These are phyloP conservation scores for Smutsia gigantea DNA, from an alignment of 2,797 vertebrate genomes.

Conservation along the genomic window DNA sequence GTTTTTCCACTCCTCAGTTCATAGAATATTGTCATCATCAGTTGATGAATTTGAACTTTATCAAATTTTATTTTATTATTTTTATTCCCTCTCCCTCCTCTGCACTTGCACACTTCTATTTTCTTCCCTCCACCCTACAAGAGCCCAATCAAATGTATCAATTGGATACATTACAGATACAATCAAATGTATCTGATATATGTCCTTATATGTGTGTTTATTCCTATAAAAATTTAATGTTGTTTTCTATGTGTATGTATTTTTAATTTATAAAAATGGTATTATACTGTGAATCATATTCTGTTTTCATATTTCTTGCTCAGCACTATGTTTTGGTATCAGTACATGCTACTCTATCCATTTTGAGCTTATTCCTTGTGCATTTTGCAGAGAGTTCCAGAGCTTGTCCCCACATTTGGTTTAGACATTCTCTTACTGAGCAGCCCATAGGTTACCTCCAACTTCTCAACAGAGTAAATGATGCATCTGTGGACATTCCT, in stretches of 20 bases:
- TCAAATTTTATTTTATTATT: background rate
- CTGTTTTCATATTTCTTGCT: conserved; percentile 20
- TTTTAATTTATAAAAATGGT: conserved; percentile 36
- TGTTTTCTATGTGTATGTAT: background rate
- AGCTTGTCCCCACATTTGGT: background rate
- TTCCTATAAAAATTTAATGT: conserved; percentile 26
- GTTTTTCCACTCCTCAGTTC: background rate
- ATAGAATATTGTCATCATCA: background rate
- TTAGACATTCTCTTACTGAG: background rate
- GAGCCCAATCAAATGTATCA: background rate
- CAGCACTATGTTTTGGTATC: background rate
- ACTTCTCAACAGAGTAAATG: background rate
- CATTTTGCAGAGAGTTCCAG: background rate
- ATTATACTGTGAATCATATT: conserved; percentile 29
- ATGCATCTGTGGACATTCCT: background rate
- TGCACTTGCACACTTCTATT: background rate
- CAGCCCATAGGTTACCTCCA: background rate
- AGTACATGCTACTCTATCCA: background rate
- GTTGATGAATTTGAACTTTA: background rate
- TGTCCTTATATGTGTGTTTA: background rate
- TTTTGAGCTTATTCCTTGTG: background rate
- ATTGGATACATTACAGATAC: too few species aligned
- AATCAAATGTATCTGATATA: background rate
- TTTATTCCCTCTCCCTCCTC: background rate
- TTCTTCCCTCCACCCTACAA: background rate